Evolutionary conservation across 2,888 invertebrate species (phyloP), one percentile per base, ranked within the genome.

Genomic region (Schizotus pectinicornis): DNA sequence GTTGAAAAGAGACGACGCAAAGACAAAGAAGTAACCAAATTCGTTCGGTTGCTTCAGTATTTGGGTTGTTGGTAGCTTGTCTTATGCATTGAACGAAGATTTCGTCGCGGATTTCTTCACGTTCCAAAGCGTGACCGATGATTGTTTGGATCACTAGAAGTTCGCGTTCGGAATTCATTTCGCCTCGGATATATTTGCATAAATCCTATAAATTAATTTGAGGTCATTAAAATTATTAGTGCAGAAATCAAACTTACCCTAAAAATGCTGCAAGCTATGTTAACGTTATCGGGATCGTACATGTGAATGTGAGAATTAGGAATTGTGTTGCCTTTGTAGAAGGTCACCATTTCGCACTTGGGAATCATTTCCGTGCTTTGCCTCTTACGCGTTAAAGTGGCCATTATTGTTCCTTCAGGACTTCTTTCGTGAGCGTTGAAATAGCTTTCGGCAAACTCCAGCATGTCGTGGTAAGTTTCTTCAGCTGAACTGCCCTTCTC

Each of bases 261-360:
- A 79, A 96, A 97, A 63, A 95, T 91, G 64, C 87, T 89, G 72
- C 95, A 94, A 3, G 96, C 94, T 0, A 94, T 86, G 46, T 90
- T 88, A 34, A 95, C 88, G 77, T 96, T 96, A 77, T 96, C 95
- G 0, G 95, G 94, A 81, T 97, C 96, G 76, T 95, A 95, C 83
- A 97, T 87, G 73, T 95, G 95, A 71, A 97, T 91, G 79, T 96
- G 96, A 0, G 96, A 95, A 48, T 92, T 94, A 0, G 95, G 93
- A 67, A 97, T 96, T 56, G 89, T 88, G 72, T 90, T 91, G 38
- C 90, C 90, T 75, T 94, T 92, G 76, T 92, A 92, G 77, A 90
- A 96, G 0, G 89, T 89, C 13, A 95, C 88, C 95, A 97, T 95
- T 77, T 97, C 95, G 72, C 92, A 91, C 74, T 95, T 95, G 2